Conservation (phyloP, 2,113 vertebrate genomes). For the Puffinus mauretanicus region DNA sequence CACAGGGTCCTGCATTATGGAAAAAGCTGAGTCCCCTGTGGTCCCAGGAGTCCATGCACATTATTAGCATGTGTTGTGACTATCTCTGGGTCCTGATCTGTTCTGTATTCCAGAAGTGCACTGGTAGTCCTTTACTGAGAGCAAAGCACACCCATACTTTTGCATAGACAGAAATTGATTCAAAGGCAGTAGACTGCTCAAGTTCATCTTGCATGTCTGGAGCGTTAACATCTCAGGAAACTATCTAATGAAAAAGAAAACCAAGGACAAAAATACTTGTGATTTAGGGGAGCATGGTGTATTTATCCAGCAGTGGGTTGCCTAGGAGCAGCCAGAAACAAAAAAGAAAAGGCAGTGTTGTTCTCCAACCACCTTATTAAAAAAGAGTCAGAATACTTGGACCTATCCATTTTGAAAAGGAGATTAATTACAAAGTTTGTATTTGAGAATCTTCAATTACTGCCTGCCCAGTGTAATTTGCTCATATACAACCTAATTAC, state of each 20-base stretch:
- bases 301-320: not conserved
- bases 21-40: not conserved
- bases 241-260: not conserved
- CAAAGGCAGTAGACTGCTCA: not conserved
- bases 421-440: not conserved
- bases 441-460: not conserved
- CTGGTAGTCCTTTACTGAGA: not conserved
- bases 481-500: not conserved
- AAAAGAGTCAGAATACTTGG: not conserved
- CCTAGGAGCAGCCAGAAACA: not conserved
- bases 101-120: not conserved
- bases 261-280: not conserved
- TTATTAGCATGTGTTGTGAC: not conserved
- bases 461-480: not conserved
- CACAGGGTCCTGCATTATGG: not conserved
- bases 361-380: not conserved
- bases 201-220: not conserved
- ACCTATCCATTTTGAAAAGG: not conserved
- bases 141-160: not conserved
- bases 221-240: not conserved
- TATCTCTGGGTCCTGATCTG: not conserved
- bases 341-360: not conserved
- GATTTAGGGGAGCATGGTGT: not conserved
- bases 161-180: not conserved
- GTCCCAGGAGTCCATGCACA: not conserved